Base-by-base conservation (phyloP, 2,113 vertebrate genomes). In the Phalacrocorax brasilianus region DNA sequence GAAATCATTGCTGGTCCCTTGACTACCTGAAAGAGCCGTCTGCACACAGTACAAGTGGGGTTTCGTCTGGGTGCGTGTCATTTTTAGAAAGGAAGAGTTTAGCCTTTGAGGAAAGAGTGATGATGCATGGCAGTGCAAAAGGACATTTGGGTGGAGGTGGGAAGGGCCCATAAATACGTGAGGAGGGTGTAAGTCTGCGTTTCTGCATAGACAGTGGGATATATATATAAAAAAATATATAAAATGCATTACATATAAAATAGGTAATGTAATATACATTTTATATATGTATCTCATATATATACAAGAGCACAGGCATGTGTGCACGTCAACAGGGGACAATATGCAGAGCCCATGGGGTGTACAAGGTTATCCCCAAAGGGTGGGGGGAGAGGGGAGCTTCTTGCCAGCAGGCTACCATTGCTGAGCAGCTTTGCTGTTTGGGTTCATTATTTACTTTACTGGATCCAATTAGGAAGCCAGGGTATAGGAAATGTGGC, bases 61-160 rank as follows among this genome's bases (percentile, higher is more conserved):
- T 32, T 70, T 58, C 2, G 0, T 56, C 38, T 74, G n/a, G 5
- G 4, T 52, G 44, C 19, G 11, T 3, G 5, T 14, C 35, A 72
- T 44, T 56, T 62, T 42, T 56, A 53, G 50, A 80, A 91, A 74
- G 47, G n/a, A 74, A 68, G 49, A 26, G 28, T 77, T 93, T 40
- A 66, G 58, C 18, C 13, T 82, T 91, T 62, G 24, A 76, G 75
- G 47, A 56, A 49, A 16, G 50, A 66, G 20, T 14, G 40, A 33
- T 9, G 13, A 21, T 47, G 26, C 7, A 5, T 81, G 68, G 35
- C 52, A 72, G 67, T 35, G 45, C 42, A 63, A 85, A 38, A n/a
- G n/a, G 23, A 12, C 0, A 0, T 56, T 56, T 13, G 20, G 5
- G 38, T 0, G 0, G 59, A n/a, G 35, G n/a, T 55, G 32, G 65